Base-by-base conservation (phyloP, 2,113 vertebrate species). In the Barnardius zonarius region DNA sequence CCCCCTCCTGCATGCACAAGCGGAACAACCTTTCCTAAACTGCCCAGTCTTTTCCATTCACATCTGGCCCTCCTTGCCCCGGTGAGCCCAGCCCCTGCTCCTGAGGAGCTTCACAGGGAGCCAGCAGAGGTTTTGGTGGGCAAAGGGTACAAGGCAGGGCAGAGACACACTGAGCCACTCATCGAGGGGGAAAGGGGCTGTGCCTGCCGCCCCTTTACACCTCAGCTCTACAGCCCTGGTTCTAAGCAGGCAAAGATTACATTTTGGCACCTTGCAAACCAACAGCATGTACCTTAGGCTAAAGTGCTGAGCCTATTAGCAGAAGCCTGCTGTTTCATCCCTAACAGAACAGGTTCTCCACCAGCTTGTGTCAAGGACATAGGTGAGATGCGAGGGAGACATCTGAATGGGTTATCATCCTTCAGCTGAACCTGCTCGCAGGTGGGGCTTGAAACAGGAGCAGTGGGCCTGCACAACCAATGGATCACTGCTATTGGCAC, bases 381-480 rank as follows among this genome's bases (percentile, higher is more conserved):
- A 19, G n/a, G 48, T 33, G 67, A 54, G 72, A 33, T 3, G 5
- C 23, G 33, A 39, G 39, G 23, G 4, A 76, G 20, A 17, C 5
- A 30, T 3, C 30, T 52, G 41, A 46, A 37, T 1, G 1, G 15
- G 41, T 41, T 13, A 25, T 41, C 74, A 4, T 17, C 48, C 88
- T 68, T 20, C 27, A 79, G 43, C 57, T 46, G 54, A 81, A 73
- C 11, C 17, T 17, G 31, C 52, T 55, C 3, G 1, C 11, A 10
- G 0, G 0, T 4, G 12, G 0, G 0, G 52, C 27, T 62, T 3
- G 0, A 35, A 57, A 61, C 5, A 14, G 27, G 41, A 88, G 46
- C 3, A 0, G 33, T 31, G 84, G 31, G 19, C n/a, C 33, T 13
- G 48, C 30, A 17, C 15, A 66, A 48, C 31, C 3, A 1, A 24